Evolutionary conservation across 2,113 vertebrate species (phyloP).

Genomic region (Verasper variegatus): DNA sequence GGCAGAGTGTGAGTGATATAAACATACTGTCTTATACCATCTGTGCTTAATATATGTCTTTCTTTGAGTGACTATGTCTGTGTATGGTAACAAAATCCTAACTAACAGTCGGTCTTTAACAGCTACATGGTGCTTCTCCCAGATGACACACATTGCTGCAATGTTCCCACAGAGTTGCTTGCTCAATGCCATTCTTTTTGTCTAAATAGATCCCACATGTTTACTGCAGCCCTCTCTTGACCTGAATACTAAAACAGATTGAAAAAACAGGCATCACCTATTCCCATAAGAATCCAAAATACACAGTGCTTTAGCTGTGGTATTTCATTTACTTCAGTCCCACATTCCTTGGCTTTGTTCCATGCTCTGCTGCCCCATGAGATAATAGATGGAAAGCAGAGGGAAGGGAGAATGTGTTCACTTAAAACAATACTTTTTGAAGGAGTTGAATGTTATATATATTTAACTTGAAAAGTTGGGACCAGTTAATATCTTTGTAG

Average conservation of each 20-base stretch:
- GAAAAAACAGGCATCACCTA: background rate
- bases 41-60: background rate
- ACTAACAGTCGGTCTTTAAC: slow-evolving; percentile 5
- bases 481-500: background rate
- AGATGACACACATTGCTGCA: slow-evolving; percentile 5
- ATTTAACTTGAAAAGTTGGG: background rate
- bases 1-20: background rate
- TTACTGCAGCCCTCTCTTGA: background rate
- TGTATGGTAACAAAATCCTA: background rate
- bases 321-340: background rate
- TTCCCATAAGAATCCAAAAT: background rate
- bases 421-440: background rate
- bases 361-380: background rate
- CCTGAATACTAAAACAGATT: background rate
- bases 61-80: background rate
- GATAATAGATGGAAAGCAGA: background rate
- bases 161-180: slow-evolving; percentile 27
- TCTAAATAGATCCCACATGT: background rate
- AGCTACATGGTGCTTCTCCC: slow-evolving; percentile 22
- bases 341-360: slow-evolving; percentile 39
- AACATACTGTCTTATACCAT: background rate
- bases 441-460: background rate
- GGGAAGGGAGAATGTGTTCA: background rate
- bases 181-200: background rate
- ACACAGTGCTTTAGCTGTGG: background rate